phyloP scores from a whole-genome alignment of 2,888 invertebrate genomes.

The Sialis fuliginosa region DNA sequence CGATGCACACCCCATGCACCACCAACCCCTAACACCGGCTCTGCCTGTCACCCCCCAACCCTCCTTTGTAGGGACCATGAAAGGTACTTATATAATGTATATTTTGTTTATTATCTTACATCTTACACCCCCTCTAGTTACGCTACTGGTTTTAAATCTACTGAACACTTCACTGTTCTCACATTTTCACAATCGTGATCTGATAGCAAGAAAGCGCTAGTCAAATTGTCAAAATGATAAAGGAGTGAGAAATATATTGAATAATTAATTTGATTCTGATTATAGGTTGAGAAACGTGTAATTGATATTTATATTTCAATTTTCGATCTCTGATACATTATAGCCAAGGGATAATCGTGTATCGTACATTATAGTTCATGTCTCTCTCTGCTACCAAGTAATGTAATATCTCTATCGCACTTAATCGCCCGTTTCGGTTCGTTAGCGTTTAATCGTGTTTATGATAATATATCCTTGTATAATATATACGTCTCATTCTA shows the following conservation, averaged over 20 bases:
- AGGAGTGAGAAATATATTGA: slow-evolving; percentile 1
- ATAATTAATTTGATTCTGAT: slow-evolving; percentile 1
- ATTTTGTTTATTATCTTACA: too few species aligned
- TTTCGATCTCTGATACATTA: neutral
- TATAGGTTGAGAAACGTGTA: slow-evolving; percentile 1
- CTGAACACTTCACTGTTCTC: neutral
- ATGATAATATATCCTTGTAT: too few species aligned
- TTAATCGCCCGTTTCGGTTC: too few species aligned
- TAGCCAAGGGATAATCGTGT: neutral
- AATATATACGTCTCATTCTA: too few species aligned
- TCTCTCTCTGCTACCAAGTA: too few species aligned
- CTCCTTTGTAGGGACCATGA: too few species aligned
- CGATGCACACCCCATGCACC: too few species aligned
- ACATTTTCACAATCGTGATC: neutral
- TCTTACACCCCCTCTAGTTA: neutral
- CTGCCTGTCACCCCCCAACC: too few species aligned
- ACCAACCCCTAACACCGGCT: too few species aligned
- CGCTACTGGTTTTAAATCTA: neutral
- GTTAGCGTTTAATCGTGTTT: too few species aligned
- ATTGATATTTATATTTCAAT: slow-evolving; percentile 3
- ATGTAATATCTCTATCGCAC: too few species aligned
- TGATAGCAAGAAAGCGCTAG: neutral
- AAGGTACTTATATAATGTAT: too few species aligned
- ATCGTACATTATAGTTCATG: neutral
- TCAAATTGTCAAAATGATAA: slow-evolving; percentile 1